Evolutionary conservation across 2,888 invertebrate genomes (phyloP).

Genomic region (Eristalis tenax): DNA sequence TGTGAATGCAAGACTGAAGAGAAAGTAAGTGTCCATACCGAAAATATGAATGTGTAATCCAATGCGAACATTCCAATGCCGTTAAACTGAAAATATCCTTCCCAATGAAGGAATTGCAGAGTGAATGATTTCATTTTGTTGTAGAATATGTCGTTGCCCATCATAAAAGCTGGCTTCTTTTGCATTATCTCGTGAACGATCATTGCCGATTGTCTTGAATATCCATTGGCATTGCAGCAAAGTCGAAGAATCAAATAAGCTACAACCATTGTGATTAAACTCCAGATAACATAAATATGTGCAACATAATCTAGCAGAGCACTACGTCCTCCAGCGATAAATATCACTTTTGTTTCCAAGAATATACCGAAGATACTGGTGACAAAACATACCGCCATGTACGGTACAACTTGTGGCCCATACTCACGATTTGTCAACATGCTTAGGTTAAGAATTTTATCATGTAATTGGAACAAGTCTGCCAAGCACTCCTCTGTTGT

Average conservation of each 20-base stretch:
- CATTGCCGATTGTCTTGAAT: conserved; percentile 80
- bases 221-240: conserved; percentile 78
- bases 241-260: conserved; percentile 78
- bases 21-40: conserved; percentile 74
- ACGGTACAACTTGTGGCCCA: conserved; percentile 79
- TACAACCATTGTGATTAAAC: conserved; percentile 77
- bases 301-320: conserved; percentile 77
- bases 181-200: conserved; percentile 81
- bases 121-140: conserved; percentile 81
- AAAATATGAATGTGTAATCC: conserved; percentile 81
- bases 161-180: conserved; percentile 81
- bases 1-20: not conserved
- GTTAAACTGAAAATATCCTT: conserved; percentile 80
- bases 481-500: conserved; percentile 78
- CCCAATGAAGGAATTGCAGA: conserved; percentile 80
- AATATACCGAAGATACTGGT: conserved; percentile 80
- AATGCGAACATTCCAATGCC: conserved; percentile 80
- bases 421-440: conserved; percentile 78
- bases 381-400: conserved; percentile 79
- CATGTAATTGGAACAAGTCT: conserved; percentile 79
- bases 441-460: conserved; percentile 78
- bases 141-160: conserved; percentile 80
- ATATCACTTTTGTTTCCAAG: conserved; percentile 79
- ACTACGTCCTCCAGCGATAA: conserved; percentile 77
- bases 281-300: conserved; percentile 78